Conservation (phyloP, 2,888 invertebrate genomes). For the Panzeria rudis region DNA sequence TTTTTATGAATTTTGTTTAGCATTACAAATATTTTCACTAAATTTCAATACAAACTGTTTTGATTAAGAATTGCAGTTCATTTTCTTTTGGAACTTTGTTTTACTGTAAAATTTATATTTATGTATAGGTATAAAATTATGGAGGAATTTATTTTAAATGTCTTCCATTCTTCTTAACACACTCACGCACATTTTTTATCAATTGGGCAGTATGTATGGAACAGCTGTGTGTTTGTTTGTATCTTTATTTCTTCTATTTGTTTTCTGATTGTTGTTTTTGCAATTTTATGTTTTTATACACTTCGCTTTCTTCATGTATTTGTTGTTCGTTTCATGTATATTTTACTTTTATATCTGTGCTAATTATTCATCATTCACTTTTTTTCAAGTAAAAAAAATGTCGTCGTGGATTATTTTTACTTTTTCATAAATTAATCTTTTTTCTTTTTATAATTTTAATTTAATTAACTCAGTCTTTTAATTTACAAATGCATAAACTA, state of each 20-base stretch:
- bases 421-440: constrained; percentile 54
- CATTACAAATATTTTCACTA: constrained; percentile 62
- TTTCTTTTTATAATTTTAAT: constrained; percentile 54
- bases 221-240: constrained; percentile 61
- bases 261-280: constrained; percentile 51
- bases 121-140: constrained; percentile 46
- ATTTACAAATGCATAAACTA: constrained; percentile 63
- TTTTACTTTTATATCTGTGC: constrained; percentile 59
- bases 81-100: constrained; percentile 16
- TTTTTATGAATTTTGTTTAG: constrained; percentile 3
- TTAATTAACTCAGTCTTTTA: constrained; percentile 71
- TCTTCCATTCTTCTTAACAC: constrained; percentile 30
- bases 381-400: constrained; percentile 60
- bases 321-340: constrained; percentile 42
- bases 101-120: not conserved
- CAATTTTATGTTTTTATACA: constrained; percentile 42
- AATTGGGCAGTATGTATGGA: constrained; percentile 62
- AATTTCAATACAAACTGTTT: constrained; percentile 37
- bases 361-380: constrained; percentile 71
- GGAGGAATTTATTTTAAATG: constrained; percentile 53
- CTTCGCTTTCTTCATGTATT: constrained; percentile 33
- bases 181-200: constrained; percentile 29
- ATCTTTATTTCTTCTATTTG: constrained; percentile 32
- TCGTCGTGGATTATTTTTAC: constrained; percentile 68
- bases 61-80: constrained; percentile 58